Evolutionary conservation across 2,888 invertebrate species (phyloP).

Genomic region (Yponomeuta malinellus): DNA sequence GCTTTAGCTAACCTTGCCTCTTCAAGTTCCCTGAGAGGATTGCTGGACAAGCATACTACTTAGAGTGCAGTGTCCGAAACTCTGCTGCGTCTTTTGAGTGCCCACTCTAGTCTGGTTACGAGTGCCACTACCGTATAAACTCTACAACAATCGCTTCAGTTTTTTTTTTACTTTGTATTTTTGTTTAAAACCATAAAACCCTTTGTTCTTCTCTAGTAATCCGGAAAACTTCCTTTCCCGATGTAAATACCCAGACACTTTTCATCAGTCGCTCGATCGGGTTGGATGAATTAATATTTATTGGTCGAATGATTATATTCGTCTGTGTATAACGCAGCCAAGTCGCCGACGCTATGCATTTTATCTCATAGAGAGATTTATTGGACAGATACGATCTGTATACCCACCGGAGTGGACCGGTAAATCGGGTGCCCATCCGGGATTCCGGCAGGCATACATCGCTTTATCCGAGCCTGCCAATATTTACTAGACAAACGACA

Average conservation of each 20-base stretch:
- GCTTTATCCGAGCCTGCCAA: slow-evolving; percentile 23
- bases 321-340: slow-evolving; percentile 30
- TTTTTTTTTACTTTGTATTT: background rate
- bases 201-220: slow-evolving; percentile 9
- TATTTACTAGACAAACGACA: slow-evolving; percentile 9
- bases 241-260: slow-evolving; percentile 25
- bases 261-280: slow-evolving; percentile 29
- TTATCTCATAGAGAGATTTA: slow-evolving; percentile 68
- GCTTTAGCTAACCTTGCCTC: slow-evolving; percentile 10
- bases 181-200: slow-evolving; percentile 8
- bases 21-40: no score
- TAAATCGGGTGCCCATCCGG: slow-evolving; percentile 46
- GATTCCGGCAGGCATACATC: slow-evolving; percentile 34
- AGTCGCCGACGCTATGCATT: slow-evolving; percentile 34
- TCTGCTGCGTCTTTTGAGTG: no score
- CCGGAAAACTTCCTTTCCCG: slow-evolving; percentile 7
- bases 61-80: no score
- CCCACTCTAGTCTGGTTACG: no score
- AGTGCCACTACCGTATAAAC: no score
- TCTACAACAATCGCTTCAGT: no score
- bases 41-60: no score
- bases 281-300: slow-evolving; percentile 40
- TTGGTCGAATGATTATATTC: slow-evolving; percentile 34
- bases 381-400: slow-evolving; percentile 65
- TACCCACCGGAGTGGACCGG: slow-evolving; percentile 43